phyloP scores from a whole-genome alignment of 1,140 invertebrate genomes.

The Schlechtendalia chinensis region DNA sequence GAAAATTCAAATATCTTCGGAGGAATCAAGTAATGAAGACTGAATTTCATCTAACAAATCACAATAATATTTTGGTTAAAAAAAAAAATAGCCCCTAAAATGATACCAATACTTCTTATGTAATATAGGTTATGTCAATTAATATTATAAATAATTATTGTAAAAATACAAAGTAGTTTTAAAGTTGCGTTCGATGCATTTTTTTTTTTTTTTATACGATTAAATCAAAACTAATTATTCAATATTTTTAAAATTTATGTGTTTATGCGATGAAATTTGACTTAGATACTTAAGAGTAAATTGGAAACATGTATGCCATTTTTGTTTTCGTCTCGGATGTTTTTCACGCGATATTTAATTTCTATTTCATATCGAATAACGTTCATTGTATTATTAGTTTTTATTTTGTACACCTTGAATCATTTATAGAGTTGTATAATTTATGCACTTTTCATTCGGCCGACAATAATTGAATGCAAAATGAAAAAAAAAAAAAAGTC shows the following conservation, averaged over 20 bases:
- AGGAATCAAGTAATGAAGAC: constrained; percentile 24
- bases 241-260: too few species aligned
- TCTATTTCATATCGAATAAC: background rate
- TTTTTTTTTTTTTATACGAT: background rate
- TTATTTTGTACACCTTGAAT: too few species aligned
- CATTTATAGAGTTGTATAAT: background rate
- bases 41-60: constrained; percentile 1
- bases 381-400: too few species aligned
- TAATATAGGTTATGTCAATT: constrained; percentile 7
- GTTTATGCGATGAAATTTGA: too few species aligned
- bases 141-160: background rate
- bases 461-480: background rate
- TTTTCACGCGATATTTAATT: background rate
- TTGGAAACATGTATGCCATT: too few species aligned
- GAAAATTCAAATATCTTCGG: background rate
- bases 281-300: too few species aligned
- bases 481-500: background rate
- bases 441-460: background rate
- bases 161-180: background rate
- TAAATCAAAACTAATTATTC: background rate
- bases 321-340: too few species aligned
- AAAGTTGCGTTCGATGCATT: background rate
- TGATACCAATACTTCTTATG: too few species aligned
- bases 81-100: too few species aligned
- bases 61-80: background rate